phyloP scores from a whole-genome alignment of 2,888 invertebrate species.

The Drosophila gaucha region DNA sequence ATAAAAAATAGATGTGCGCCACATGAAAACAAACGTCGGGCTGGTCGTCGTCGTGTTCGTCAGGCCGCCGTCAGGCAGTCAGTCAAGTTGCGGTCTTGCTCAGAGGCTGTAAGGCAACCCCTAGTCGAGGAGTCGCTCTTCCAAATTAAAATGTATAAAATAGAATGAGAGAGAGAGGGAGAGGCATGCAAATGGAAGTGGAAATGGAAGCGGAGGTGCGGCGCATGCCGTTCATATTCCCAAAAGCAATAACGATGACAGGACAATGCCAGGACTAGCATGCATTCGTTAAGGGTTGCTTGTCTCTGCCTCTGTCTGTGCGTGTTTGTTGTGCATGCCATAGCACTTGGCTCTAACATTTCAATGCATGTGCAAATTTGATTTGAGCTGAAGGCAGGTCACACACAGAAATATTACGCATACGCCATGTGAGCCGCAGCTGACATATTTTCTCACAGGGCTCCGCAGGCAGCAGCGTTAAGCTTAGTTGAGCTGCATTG shows the following conservation, averaged over 20 bases:
- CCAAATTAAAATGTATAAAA: slow-evolving; percentile 77
- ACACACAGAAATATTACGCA: slow-evolving; percentile 62
- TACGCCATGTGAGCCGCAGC: slow-evolving; percentile 53
- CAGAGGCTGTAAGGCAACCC: slow-evolving; percentile 27
- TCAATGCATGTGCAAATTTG: slow-evolving; percentile 79
- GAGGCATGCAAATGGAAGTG: slow-evolving; percentile 34
- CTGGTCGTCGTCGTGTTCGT: slow-evolving; percentile 11
- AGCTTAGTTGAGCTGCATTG: slow-evolving; percentile 40
- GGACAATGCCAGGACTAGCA: slow-evolving; percentile 39
- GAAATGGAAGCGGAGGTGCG: slow-evolving; percentile 10
- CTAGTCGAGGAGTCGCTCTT: slow-evolving; percentile 39
- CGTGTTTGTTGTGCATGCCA: slow-evolving; percentile 51
- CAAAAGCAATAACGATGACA: slow-evolving; percentile 78
- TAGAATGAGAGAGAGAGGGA: slow-evolving; percentile 20
- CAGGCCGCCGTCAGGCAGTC: slow-evolving; percentile 26
- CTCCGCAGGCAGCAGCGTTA: slow-evolving; percentile 6
- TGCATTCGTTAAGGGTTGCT: slow-evolving; percentile 53
- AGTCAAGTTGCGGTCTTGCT: slow-evolving; percentile 23
- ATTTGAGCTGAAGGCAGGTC: slow-evolving; percentile 56
- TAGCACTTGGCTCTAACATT: slow-evolving; percentile 66
- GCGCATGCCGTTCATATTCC: slow-evolving; percentile 71
- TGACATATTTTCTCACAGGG: slow-evolving; percentile 68
- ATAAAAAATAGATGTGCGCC: slow-evolving; percentile 75
- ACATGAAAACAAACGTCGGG: slow-evolving; percentile 56
- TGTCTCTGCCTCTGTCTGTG: slow-evolving; percentile 18